Evolutionary conservation across 2,888 invertebrate species (phyloP).

Genomic region (Nyleta sp.): DNA sequence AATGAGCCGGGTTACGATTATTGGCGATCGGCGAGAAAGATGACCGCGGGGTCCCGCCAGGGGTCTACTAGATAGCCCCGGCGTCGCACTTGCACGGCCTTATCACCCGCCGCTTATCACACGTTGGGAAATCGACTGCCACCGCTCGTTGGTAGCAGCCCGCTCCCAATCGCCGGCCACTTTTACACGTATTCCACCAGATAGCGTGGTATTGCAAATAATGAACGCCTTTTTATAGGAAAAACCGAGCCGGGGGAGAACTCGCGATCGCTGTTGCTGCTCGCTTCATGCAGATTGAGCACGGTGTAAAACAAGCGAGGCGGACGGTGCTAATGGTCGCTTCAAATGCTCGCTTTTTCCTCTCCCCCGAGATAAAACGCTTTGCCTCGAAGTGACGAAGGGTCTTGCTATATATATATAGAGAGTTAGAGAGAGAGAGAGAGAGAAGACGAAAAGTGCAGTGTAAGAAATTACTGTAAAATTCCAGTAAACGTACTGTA

Average conservation of each 20-base stretch:
- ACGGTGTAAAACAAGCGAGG: too few species aligned
- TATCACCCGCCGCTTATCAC: constrained; percentile 55
- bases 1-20: constrained; percentile 62
- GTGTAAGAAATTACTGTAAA: too few species aligned
- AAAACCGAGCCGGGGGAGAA: neutral
- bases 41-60: constrained; percentile 54
- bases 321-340: too few species aligned
- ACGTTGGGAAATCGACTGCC: constrained; percentile 47
- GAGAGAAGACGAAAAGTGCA: too few species aligned
- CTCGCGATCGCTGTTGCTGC: neutral
- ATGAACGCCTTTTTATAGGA: constrained; percentile 12
- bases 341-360: too few species aligned
- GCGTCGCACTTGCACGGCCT: constrained; percentile 53
- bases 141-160: constrained; percentile 14
- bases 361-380: too few species aligned
- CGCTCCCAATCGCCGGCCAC: constrained; percentile 4
- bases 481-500: too few species aligned
- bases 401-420: too few species aligned
- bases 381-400: too few species aligned
- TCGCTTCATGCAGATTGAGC: constrained; percentile 3
- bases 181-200: constrained; percentile 9
- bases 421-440: too few species aligned
- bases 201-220: constrained; percentile 23
- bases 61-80: constrained; percentile 58
- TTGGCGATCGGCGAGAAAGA: constrained; percentile 64